Base-by-base conservation (phyloP, 2,888 invertebrate genomes). In the Phaonia tiefii region DNA sequence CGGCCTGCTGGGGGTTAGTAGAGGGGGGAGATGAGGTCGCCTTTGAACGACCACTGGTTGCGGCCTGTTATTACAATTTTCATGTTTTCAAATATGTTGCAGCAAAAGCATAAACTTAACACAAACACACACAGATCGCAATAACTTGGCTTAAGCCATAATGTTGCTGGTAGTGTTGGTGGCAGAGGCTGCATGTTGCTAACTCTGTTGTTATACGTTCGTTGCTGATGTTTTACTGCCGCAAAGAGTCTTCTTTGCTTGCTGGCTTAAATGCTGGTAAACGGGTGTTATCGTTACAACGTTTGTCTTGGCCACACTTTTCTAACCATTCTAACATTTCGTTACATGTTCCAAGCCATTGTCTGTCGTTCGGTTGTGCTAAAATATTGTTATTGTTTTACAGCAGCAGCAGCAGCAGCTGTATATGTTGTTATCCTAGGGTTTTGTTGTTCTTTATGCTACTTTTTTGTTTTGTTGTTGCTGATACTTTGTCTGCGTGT, bases 271-370 rank as follows among this genome's bases (percentile, higher is more conserved):
- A 78, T 81, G 67, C 81, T 75, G 72, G 78, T 75, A 78, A 81
- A 81, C 81, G 81, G 81, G 81, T 81, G 81, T 81, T 81, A 81
- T 78, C 75, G 72, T 51, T 60, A 78, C 78, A 81, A 75, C 72
- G 60, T 78, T 81, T 54, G 54, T 63, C 31, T 31, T 31, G 60
- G 75, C 78, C 78, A 81, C 78, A 81, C 81, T 81, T 81, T 81
- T 69, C 63, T 44, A 26, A 60, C 46, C 37, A 22, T 58, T 77
- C 54, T 80, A 60, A 60, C 60, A 60, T 60, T 51, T 69, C 54
- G 69, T 69, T 69, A 67, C 51, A 51, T 67, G 67, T 67, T 39
- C 22, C 63, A n/a, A 22, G 60, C 0, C 4, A 25, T 54, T 54
- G 25, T 60, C 54, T 49, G 25, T n/a, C 26, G 22, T 44, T 67